phyloP scores from a whole-genome alignment of 53 echinoderm and acorn worm species.

The Holothuria leucospilota region DNA sequence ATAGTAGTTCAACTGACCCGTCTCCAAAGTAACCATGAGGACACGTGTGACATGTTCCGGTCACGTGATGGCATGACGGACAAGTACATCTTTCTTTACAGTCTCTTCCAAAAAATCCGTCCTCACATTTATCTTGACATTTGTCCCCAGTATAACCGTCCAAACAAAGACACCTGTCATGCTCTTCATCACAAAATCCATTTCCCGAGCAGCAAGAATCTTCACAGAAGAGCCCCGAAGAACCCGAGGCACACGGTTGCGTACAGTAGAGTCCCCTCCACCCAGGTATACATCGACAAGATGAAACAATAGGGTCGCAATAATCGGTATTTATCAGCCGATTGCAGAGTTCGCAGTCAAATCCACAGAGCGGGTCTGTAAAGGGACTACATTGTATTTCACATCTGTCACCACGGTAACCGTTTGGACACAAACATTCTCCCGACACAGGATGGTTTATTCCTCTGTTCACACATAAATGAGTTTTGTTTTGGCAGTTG shows the following conservation, averaged over 20 bases:
- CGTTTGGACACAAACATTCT: conserved; percentile 3
- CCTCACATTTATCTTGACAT: conserved; percentile 1
- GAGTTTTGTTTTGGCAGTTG: neutral
- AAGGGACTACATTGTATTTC: neutral
- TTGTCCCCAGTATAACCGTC: neutral
- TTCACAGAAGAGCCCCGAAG: neutral
- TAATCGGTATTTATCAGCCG: neutral
- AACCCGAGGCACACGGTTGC: conserved; percentile 17
- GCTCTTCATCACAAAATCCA: conserved; percentile 11
- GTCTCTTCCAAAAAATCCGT: conserved; percentile 35
- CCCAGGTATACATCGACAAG: neutral
- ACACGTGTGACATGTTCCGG: conserved; percentile 14
- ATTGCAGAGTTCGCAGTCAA: conserved; percentile 26
- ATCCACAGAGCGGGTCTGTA: neutral
- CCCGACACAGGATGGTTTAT: conserved; percentile 16
- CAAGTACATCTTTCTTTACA: conserved; percentile 14
- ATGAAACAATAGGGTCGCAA: neutral
- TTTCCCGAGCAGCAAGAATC: conserved; percentile 15
- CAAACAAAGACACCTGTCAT: conserved; percentile 22
- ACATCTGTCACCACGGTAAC: conserved; percentile 21
- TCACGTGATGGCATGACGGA: conserved; percentile 34
- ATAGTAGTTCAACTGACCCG: neutral
- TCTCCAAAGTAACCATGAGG: conserved; percentile 31
- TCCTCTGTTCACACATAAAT: conserved; percentile 11
- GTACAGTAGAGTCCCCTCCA: conserved; percentile 37